Evolutionary conservation across 2,113 vertebrate genomes (phyloP).

Genomic region (Platichthys stellatus): DNA sequence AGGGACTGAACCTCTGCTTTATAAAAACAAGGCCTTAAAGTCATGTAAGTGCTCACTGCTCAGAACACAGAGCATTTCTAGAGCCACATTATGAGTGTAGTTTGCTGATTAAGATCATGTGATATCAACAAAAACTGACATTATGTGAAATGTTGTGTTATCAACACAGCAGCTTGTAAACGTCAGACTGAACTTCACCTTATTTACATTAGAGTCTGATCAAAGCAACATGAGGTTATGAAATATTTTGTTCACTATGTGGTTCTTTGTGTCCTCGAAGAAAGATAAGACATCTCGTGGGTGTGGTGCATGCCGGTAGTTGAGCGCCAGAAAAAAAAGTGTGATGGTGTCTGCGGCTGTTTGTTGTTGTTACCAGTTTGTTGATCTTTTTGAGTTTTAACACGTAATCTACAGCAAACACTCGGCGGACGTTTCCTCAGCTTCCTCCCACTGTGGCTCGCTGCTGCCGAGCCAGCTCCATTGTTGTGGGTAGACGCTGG

Average conservation of each 20-base stretch:
- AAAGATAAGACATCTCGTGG: neutral
- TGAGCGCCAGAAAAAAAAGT: neutral
- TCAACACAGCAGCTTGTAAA: no score
- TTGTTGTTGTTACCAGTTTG: neutral
- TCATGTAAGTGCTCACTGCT: no score
- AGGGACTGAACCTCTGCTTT: no score
- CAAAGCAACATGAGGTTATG: no score
- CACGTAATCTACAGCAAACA: slow-evolving; percentile 50
- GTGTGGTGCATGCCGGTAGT: neutral
- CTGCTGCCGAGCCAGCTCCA: slow-evolving; percentile 8
- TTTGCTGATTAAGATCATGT: no score
- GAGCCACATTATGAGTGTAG: no score
- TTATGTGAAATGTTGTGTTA: no score
- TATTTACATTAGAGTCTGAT: neutral
- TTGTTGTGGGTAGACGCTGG: slow-evolving; percentile 46
- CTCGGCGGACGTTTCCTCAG: slow-evolving; percentile 50
- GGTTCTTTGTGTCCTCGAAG: neutral
- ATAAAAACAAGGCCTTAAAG: no score
- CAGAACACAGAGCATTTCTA: no score
- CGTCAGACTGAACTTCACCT: no score
- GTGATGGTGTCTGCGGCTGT: neutral
- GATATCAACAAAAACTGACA: no score
- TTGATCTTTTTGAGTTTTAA: neutral
- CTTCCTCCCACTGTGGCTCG: slow-evolving; percentile 44
- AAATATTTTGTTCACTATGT: no score